These are phyloP conservation scores for Drosophila cyrtoloma DNA, from an alignment of 2,888 invertebrate genomes.

Conservation along the genomic window DNA sequence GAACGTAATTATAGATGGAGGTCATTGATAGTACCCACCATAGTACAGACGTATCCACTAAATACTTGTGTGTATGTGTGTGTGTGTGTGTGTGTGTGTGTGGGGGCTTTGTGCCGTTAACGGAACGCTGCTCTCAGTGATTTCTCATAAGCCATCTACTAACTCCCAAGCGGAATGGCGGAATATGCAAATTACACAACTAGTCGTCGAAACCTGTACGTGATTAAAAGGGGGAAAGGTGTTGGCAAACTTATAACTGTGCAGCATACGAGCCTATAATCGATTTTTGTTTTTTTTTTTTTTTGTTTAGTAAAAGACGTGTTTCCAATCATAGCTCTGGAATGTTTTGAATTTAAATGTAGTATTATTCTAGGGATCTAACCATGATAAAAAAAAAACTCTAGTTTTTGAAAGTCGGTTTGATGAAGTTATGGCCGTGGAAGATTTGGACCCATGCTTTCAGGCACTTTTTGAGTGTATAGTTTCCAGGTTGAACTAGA, in stretches of 20 bases:
- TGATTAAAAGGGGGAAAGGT: not conserved
- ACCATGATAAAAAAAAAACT: too few relatives aligned
- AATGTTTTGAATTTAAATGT: not conserved
- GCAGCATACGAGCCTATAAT: not conserved
- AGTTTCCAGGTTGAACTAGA: not conserved
- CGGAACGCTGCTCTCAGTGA: conserved; percentile 16
- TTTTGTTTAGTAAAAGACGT: not conserved
- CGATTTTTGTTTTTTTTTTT: not conserved
- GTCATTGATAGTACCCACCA: conserved; percentile 60
- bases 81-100: conserved; percentile 40
- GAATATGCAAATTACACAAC: conserved; percentile 26
- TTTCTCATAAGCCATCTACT: conserved; percentile 14
- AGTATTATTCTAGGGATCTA: not conserved
- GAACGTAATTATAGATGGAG: conserved; percentile 76
- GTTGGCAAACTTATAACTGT: not conserved
- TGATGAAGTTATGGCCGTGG: not conserved
- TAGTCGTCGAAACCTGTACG: conserved; percentile 2
- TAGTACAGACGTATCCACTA: conserved; percentile 22
- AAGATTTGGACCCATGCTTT: not conserved
- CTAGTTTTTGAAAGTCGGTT: not conserved
- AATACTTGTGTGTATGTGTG: conserved; percentile 40
- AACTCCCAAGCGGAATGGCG: conserved; percentile 29
- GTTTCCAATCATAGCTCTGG: not conserved
- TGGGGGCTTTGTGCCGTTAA: conserved; percentile 46
- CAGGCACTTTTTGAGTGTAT: not conserved